These are phyloP conservation scores for Thecophora atra DNA, from an alignment of 2,888 invertebrate genomes.

Conservation along the genomic window DNA sequence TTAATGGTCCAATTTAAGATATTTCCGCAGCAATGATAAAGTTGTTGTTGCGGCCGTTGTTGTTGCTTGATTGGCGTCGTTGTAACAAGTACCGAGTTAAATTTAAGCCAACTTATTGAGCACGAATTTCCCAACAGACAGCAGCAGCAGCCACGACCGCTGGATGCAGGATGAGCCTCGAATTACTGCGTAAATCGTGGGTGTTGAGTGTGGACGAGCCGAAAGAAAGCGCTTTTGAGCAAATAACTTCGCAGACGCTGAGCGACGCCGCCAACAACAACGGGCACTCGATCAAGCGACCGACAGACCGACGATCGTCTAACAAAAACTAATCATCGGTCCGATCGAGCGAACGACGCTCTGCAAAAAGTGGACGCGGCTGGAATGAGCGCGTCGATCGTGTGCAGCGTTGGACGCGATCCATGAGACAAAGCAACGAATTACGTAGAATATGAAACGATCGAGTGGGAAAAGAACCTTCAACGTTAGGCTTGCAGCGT, in stretches of 20 bases:
- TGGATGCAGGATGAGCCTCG: slow-evolving; percentile 18
- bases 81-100: background rate
- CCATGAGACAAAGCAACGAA: no score
- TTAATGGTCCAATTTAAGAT: slow-evolving; percentile 62
- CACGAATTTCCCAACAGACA: slow-evolving; percentile 43
- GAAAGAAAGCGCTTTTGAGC: slow-evolving; percentile 5
- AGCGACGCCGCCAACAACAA: background rate
- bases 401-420: no score
- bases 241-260: background rate
- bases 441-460: no score
- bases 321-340: no score
- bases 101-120: slow-evolving; percentile 24
- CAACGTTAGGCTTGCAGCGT: background rate
- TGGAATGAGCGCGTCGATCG: no score
- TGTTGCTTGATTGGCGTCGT: slow-evolving; percentile 35
- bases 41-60: slow-evolving; percentile 44
- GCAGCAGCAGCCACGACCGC: background rate
- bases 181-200: slow-evolving; percentile 37
- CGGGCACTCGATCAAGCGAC: no score
- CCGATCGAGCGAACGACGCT: no score
- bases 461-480: background rate
- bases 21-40: slow-evolving; percentile 60
- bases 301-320: no score
- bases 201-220: slow-evolving; percentile 29
- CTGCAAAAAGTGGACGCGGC: background rate